Evolutionary conservation across 2,888 invertebrate genomes (phyloP).

Genomic region (Congeria kusceri): DNA sequence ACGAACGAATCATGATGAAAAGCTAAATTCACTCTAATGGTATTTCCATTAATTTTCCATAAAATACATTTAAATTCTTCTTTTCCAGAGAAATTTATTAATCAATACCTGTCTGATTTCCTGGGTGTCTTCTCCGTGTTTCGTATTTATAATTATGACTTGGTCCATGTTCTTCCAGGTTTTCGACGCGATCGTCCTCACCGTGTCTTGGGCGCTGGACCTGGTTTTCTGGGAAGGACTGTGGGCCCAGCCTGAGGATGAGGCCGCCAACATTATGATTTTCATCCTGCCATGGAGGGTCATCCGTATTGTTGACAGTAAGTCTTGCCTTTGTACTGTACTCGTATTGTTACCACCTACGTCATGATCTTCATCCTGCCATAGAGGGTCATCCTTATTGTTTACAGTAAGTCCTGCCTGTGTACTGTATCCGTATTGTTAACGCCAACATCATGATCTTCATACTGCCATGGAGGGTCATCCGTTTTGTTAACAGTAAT

Average conservation of each 20-base stretch:
- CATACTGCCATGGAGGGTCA: conserved; percentile 76
- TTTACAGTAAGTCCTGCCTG: conserved; percentile 71
- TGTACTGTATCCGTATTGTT: too few relatives aligned
- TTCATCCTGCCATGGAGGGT: conserved; percentile 82
- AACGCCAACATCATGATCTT: conserved; percentile 75
- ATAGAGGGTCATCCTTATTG: conserved; percentile 78
- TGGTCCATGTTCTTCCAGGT: too few relatives aligned
- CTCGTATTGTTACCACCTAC: conserved; percentile 65
- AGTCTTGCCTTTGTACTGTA: conserved; percentile 43
- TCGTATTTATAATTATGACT: too few relatives aligned
- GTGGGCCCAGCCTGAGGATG: conserved; percentile 80
- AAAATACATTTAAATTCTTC: too few relatives aligned
- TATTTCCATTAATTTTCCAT: too few relatives aligned
- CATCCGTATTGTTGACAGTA: conserved; percentile 81
- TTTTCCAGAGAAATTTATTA: too few relatives aligned
- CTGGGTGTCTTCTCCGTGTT: too few relatives aligned
- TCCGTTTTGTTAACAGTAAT: conserved; percentile 79
- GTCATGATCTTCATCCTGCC: conserved; percentile 75
- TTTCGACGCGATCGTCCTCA: conserved; percentile 79
- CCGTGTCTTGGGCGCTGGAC: conserved; percentile 79
- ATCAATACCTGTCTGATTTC: too few relatives aligned
- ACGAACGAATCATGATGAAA: too few relatives aligned
- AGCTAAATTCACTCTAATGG: too few relatives aligned
- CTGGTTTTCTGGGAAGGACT: conserved; percentile 80
- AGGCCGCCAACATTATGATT: conserved; percentile 80